Conservation (phyloP, 2,888 invertebrate genomes). For the Patella caerulea region DNA sequence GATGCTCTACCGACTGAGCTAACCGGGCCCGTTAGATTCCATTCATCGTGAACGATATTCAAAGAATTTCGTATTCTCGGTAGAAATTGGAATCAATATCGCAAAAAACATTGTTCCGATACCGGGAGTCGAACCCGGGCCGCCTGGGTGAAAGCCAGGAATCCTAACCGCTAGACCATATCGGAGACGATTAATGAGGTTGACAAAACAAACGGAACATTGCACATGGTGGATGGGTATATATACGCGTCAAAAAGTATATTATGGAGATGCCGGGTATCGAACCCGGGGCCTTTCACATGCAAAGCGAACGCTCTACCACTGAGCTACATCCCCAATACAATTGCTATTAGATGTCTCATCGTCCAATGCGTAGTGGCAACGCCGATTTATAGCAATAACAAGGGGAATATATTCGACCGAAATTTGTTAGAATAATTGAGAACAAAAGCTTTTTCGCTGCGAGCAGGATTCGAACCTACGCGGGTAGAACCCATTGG, state of each 20-base stretch:
- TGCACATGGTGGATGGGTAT: background rate
- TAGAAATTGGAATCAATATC: no score
- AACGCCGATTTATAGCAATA: no score
- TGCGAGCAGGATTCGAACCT: constrained; percentile 20
- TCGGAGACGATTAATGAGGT: background rate
- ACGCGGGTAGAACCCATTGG: constrained; percentile 28
- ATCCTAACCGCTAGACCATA: constrained; percentile 11
- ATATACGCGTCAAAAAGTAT: no score
- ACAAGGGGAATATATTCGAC: no score
- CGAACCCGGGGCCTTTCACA: constrained; percentile 49
- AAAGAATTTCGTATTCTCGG: no score
- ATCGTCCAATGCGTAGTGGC: no score
- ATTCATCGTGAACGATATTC: no score
- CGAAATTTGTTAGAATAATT: no score
- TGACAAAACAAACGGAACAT: no score
- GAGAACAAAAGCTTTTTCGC: no score
- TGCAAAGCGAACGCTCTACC: constrained; percentile 43
- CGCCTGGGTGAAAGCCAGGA: constrained; percentile 13
- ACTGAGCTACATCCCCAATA: constrained; percentile 20
- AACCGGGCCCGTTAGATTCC: constrained; percentile 22
- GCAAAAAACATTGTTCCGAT: background rate
- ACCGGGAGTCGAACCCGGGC: constrained; percentile 13
- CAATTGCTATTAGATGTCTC: no score
- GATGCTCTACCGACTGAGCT: constrained; percentile 41
- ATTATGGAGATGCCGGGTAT: constrained; percentile 43